These are phyloP conservation scores for Mallotus villosus DNA, from an alignment of 2,797 vertebrate genomes.

Conservation along the genomic window DNA sequence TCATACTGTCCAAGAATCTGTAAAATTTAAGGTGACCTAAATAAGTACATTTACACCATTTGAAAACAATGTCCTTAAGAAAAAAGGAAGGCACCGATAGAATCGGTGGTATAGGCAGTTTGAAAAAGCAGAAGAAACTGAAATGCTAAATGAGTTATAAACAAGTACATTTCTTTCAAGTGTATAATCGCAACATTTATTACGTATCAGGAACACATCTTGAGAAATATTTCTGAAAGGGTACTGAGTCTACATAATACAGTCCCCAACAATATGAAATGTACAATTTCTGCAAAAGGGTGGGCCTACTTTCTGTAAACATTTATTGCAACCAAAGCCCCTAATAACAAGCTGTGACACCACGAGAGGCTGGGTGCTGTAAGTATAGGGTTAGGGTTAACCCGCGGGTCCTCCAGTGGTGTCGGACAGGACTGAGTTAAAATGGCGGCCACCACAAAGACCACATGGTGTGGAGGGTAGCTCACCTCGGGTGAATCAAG, in stretches of 20 bases:
- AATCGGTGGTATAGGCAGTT: slow-evolving; percentile 75
- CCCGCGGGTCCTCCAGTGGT: too few species aligned
- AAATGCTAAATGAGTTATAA: slow-evolving; percentile 19
- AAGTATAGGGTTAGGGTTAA: not conserved
- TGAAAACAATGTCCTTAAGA: slow-evolving; percentile 66
- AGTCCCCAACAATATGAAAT: not conserved
- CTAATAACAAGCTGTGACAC: not conserved
- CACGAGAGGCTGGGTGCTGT: too few species aligned
- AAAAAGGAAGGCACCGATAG: slow-evolving; percentile 83
- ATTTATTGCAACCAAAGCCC: not conserved
- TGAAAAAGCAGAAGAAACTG: slow-evolving; percentile 50
- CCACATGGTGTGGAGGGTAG: not conserved
- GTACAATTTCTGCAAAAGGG: slow-evolving; percentile 8
- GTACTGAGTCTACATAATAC: not conserved
- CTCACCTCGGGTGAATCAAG: not conserved
- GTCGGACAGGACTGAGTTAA: not conserved
- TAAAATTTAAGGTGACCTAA: slow-evolving; percentile 62
- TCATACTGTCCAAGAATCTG: slow-evolving; percentile 69
- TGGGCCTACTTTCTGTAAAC: not conserved
- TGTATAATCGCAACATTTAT: slow-evolving; percentile 20
- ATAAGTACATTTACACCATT: slow-evolving; percentile 65
- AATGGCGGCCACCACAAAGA: not conserved
- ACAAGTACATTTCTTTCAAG: slow-evolving; percentile 23
- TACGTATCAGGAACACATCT: slow-evolving; percentile 49
- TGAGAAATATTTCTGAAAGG: slow-evolving; percentile 51